Evolutionary conservation across 37 sponge, comb jelly and placozoan genomes (phyloP), one percentile per base, ranked within the genome.

Genomic region (Geodia barretti): DNA sequence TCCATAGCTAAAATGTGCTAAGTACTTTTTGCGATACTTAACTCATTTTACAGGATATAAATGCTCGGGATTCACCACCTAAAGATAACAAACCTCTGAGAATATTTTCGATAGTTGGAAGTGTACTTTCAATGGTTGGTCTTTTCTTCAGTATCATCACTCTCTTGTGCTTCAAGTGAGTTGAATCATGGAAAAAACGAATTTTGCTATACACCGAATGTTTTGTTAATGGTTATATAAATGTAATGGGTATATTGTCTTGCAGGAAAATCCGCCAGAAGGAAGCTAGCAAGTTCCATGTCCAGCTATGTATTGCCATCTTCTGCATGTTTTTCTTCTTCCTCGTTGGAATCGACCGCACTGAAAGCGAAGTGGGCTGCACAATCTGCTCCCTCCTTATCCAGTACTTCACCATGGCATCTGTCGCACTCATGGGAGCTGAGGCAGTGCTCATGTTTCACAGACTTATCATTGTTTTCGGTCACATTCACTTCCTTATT

Each of bases 401-500:
- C n/a, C 86, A 67, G 0, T 90, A 90, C 47, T 86, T 90, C 72
- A 80, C 82, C 2, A 68, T 86, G 60, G 86, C 81, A 31, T 64
- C 87, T 39, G 72, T 73, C 25, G 25, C 73, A 26, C 86, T 87
- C 87, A 90, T 90, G 91, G 91, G 88, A 37, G 85, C 85, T 47
- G 91, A 90, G 35, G 91, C 87, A 68, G 74, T 90, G 39, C 80
- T 85, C 69, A 78, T 90, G 77, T 85, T 79, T 37, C 73, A 79
- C 62, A 84, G 79, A 39, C 77, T 90, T 5, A 65, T 90, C 64
- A 68, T 90, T n/a, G 87, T 90, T 1, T 90, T 90, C 60, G 76
- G 75, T 3, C 38, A 64, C 38, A 25, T 81, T 66, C n/a, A 80
- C 9, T 24, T 81, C 32, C n/a, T 64, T 25, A 68, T 73, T 24